Evolutionary conservation across 2,797 vertebrate species (phyloP).

Genomic region (Propithecus perrieri): DNA sequence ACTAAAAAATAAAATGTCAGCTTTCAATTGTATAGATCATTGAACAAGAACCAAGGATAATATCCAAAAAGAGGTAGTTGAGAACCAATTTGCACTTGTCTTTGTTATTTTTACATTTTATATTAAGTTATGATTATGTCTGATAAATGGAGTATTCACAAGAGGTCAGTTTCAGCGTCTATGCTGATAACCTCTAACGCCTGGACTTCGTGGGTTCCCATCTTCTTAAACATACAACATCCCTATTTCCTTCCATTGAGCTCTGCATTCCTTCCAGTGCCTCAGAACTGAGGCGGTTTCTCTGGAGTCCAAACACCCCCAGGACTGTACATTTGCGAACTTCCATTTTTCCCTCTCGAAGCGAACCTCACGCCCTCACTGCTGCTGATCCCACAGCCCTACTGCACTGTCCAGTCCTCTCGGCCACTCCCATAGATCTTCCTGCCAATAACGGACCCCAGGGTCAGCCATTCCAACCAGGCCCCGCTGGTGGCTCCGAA

Average conservation of each 20-base stretch:
- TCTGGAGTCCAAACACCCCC: background rate
- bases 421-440: background rate
- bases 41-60: background rate
- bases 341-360: accelerated
- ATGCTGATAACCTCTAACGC: background rate
- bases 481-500: accelerated
- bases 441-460: no score
- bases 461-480: background rate
- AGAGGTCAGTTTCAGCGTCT: background rate
- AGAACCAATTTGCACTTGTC: background rate
- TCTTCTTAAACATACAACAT: background rate
- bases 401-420: background rate
- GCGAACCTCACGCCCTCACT: accelerated
- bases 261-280: background rate
- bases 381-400: accelerated
- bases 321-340: no score
- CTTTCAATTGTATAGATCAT: background rate
- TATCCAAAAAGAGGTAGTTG: background rate
- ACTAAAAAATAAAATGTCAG: background rate
- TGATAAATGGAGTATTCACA: background rate
- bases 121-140: background rate
- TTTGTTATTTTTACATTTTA: background rate
- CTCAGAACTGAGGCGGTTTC: background rate
- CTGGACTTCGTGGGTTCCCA: accelerated
- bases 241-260: background rate